Conservation (phyloP, 2,113 vertebrate genomes). For the Tragelaphus scriptus region DNA sequence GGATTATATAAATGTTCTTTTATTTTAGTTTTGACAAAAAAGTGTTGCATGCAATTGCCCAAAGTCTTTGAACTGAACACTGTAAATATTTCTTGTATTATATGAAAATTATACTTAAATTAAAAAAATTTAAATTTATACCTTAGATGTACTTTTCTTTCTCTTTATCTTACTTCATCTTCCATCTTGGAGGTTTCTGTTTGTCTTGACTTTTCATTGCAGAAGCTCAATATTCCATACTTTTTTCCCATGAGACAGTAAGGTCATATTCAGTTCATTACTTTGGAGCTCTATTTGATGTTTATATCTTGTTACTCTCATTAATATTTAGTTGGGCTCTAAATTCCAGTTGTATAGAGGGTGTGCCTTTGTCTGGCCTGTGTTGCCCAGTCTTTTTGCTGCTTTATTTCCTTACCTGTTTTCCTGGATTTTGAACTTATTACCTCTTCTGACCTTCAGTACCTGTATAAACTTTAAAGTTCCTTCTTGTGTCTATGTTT, state of each 20-base stretch:
- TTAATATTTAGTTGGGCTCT: background rate
- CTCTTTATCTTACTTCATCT: background rate
- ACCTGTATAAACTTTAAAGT: background rate
- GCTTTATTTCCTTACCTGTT: background rate
- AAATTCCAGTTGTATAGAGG: background rate
- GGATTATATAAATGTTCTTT: background rate
- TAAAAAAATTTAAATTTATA: background rate
- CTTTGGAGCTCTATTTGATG: background rate
- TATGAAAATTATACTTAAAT: background rate
- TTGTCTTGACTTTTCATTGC: background rate
- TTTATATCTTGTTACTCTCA: background rate
- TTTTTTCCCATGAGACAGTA: background rate
- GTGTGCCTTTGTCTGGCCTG: background rate
- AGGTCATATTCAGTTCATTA: background rate
- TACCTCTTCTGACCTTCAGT: background rate
- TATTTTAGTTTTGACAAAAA: background rate
- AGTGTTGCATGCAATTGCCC: background rate
- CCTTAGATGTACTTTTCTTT: background rate
- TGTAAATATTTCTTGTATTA: background rate
- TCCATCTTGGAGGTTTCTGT: background rate
- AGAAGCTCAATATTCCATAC: background rate
- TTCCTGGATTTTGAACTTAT: background rate
- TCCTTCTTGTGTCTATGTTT: background rate
- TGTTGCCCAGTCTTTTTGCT: background rate
- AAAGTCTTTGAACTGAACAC: background rate